phyloP scores from a whole-genome alignment of 2,888 invertebrate species.

The Galerucella calmariensis region DNA sequence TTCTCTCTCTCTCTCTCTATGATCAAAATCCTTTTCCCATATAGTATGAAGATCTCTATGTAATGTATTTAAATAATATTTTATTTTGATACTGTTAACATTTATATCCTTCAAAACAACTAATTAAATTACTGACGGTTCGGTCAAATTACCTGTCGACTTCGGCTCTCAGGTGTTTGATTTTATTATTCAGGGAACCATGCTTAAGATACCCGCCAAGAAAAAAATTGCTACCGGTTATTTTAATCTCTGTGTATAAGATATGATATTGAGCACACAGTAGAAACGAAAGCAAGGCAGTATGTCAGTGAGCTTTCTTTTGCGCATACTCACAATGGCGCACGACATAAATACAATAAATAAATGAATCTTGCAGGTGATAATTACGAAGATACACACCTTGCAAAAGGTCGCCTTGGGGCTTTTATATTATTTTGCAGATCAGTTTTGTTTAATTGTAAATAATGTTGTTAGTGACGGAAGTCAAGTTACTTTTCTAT shows the following conservation, averaged over 20 bases:
- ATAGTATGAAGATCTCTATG: no score
- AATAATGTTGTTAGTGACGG: not conserved
- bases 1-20: no score
- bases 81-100: no score
- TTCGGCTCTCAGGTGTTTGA: constrained; percentile 2
- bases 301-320: constrained; percentile 65
- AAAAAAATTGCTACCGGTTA: constrained; percentile 48
- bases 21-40: no score
- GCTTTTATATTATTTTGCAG: constrained; percentile 37
- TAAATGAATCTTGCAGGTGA: constrained; percentile 49
- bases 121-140: not conserved
- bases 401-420: constrained; percentile 44
- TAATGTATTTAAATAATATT: no score
- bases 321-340: constrained; percentile 52
- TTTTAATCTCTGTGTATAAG: constrained; percentile 59
- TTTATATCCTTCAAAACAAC: no score
- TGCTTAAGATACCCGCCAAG: constrained; percentile 15
- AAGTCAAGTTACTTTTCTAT: not conserved
- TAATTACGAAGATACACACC: constrained; percentile 50
- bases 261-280: constrained; percentile 64
- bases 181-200: constrained; percentile 5
- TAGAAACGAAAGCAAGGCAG: constrained; percentile 67
- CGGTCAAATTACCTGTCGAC: not conserved
- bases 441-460: constrained; percentile 28
- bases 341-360: constrained; percentile 48